Conservation (phyloP, 2,888 invertebrate species). For the Acanthopleura granulata region DNA sequence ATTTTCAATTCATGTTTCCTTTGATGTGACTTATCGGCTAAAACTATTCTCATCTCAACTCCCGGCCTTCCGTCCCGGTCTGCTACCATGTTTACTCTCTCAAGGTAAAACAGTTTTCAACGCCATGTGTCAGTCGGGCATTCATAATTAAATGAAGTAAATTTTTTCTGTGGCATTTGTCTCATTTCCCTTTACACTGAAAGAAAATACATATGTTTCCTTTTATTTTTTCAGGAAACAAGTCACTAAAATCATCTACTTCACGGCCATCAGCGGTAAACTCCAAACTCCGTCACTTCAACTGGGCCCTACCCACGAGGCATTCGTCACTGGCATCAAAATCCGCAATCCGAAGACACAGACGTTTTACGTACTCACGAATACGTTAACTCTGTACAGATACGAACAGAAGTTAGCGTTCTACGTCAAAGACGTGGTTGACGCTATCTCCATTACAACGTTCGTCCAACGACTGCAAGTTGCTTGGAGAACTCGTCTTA, state of each 20-base stretch:
- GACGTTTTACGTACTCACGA: not conserved
- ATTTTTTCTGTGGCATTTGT: no score
- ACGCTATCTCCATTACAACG: not conserved
- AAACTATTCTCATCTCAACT: no score
- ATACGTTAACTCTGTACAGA: not conserved
- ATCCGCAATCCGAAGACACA: not conserved
- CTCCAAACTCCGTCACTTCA: not conserved
- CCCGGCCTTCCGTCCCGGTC: no score
- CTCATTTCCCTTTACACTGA: no score
- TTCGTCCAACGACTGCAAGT: not conserved
- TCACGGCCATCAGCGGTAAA: not conserved
- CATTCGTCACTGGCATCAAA: not conserved
- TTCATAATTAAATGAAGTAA: no score
- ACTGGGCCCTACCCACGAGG: not conserved
- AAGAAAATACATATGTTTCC: no score
- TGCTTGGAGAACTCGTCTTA: not conserved
- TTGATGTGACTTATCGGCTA: no score
- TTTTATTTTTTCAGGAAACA: not conserved
- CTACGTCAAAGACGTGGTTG: conserved; percentile 5
- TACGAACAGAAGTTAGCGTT: not conserved
- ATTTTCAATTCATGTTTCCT: no score
- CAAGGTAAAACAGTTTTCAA: no score
- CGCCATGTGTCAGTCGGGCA: no score
- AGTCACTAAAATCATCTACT: not conserved
- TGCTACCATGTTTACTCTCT: no score